Evolutionary conservation across 2,888 invertebrate species (phyloP).

Genomic region (Agrochola lota): DNA sequence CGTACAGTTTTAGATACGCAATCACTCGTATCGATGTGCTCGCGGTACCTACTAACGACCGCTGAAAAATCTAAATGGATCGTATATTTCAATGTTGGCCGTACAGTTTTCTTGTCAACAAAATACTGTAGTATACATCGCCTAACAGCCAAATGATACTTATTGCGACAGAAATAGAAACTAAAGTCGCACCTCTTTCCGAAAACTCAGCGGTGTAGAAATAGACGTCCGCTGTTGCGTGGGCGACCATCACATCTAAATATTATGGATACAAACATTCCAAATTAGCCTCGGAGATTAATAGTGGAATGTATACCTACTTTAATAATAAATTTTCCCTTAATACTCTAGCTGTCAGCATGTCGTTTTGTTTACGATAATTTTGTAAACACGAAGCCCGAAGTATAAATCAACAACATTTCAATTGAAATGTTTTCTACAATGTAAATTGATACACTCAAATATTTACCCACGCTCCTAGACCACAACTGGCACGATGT

Average conservation of each 20-base stretch:
- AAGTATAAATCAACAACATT: conserved; percentile 64
- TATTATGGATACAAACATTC: conserved; percentile 83
- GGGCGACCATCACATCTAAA: conserved; percentile 81
- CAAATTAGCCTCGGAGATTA: conserved; percentile 74
- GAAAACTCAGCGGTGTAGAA: conserved; percentile 71
- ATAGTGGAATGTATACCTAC: conserved; percentile 56
- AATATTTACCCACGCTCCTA: conserved; percentile 72
- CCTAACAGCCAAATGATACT: conserved; percentile 39
- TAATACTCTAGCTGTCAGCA: conserved; percentile 62
- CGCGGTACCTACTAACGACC: conserved; percentile 51
- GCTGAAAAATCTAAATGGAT: conserved; percentile 69
- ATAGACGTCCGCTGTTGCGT: conserved; percentile 81
- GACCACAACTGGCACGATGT: conserved; percentile 64
- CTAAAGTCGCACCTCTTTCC: conserved; percentile 53
- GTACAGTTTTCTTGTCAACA: conserved; percentile 65
- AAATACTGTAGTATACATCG: conserved; percentile 50
- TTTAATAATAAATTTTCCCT: conserved; percentile 63
- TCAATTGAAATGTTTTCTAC: conserved; percentile 68
- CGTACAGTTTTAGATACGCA: conserved; percentile 54
- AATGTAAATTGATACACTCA: conserved; percentile 68
- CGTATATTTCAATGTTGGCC: conserved; percentile 67
- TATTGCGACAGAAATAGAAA: conserved; percentile 63
- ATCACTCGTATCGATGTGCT: conserved; percentile 54
- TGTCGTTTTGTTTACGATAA: conserved; percentile 61
- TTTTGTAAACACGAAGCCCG: conserved; percentile 60